Evolutionary conservation across 2,113 vertebrate genomes (phyloP).

Genomic region (Lasiurus borealis): DNA sequence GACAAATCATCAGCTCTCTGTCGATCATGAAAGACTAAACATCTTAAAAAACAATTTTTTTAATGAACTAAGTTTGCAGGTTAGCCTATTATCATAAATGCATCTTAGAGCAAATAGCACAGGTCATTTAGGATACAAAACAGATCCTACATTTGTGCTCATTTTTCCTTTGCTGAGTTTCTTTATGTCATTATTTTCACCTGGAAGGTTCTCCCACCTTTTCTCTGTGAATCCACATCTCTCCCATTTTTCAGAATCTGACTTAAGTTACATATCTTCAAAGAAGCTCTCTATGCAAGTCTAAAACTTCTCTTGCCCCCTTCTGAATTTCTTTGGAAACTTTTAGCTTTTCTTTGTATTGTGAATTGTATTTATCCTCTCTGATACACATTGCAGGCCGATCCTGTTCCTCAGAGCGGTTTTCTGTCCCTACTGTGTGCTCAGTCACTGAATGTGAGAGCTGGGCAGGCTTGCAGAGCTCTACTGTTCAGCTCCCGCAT

Average conservation of each 20-base stretch:
- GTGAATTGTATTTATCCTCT: neutral
- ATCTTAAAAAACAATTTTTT: neutral
- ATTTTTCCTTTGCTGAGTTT: neutral
- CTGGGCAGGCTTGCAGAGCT: neutral
- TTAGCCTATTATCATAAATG: neutral
- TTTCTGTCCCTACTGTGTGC: neutral
- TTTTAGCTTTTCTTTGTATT: neutral
- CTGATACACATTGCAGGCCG: neutral
- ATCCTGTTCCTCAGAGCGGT: neutral
- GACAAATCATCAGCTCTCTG: neutral
- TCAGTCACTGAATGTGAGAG: neutral
- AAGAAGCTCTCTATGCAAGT: neutral
- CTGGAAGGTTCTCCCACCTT: neutral
- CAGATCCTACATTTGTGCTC: neutral
- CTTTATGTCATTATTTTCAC: neutral
- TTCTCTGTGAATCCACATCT: neutral
- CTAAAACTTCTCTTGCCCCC: neutral
- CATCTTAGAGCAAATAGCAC: neutral
- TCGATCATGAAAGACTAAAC: neutral
- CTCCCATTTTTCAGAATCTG: neutral
- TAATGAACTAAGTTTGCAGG: neutral
- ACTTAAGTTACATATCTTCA: neutral
- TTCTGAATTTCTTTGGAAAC: neutral
- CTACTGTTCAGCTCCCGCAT: neutral
- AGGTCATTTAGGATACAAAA: slow-evolving; percentile 16